phyloP scores from a whole-genome alignment of 2,113 vertebrate species.

The Leucopsar rothschildi region DNA sequence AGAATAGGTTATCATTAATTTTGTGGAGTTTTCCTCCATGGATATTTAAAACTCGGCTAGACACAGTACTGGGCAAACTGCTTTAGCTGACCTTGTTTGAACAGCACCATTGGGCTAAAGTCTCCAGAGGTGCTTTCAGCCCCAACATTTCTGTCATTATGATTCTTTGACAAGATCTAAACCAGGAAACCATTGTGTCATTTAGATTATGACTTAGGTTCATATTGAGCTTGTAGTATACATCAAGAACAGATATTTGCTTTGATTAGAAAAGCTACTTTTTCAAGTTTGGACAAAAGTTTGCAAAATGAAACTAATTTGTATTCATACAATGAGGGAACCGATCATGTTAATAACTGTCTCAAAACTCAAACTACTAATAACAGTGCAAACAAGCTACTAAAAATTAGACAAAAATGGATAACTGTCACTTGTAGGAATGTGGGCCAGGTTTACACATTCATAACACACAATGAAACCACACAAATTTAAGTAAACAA shows the following conservation, averaged over 20 bases:
- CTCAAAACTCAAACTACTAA: background rate
- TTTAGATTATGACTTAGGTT: background rate
- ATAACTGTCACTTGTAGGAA: background rate
- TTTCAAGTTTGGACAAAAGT: background rate
- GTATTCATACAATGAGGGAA: background rate
- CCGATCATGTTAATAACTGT: background rate
- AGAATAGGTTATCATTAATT: background rate
- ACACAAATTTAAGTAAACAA: background rate
- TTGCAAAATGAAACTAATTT: background rate
- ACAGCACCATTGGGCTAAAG: background rate
- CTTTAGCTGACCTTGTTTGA: background rate
- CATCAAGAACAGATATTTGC: background rate
- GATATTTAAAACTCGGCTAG: background rate
- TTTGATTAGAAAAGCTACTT: background rate
- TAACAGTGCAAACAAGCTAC: background rate
- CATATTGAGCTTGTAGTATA: background rate
- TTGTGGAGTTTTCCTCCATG: background rate
- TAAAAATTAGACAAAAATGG: background rate
- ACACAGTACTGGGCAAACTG: background rate
- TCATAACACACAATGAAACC: background rate
- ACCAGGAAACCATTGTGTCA: background rate
- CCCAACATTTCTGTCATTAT: background rate
- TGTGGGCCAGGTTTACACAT: background rate
- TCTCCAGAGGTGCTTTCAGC: background rate
- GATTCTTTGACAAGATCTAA: background rate